Base-by-base conservation (phyloP, 2,888 invertebrate species). In the Lamellibrachia satsuma region DNA sequence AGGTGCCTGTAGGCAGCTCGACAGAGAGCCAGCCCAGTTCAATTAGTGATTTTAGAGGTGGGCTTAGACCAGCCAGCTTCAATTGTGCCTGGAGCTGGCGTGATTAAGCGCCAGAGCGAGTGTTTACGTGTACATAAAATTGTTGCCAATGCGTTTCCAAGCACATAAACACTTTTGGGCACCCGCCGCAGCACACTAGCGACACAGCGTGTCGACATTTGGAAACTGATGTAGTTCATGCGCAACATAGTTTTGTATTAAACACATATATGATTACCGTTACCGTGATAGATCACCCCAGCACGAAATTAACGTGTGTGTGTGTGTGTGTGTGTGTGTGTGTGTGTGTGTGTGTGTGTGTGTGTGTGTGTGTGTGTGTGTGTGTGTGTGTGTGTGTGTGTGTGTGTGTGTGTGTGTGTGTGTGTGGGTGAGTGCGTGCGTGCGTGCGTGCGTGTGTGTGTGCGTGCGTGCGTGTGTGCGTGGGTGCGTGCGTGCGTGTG, bases 11-110 rank as follows among this genome's bases (percentile, higher is more conserved):
- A 75, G 75, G 75, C 75, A 15, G 75, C 75, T 75, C 22, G 75
- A 15, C 75, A n/a, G 22, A 15, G 75, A 15, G 75, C 75, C 75
- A 75, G 75, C 75, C 75, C 75, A 75, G 75, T 75, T 75, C 75
- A 75, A 75, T 75, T 75, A 75, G n/a, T n/a, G 75, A 75, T 75
- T 75, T 75, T 75, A 75, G 75, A 75, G 75, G 75, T 75, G 75
- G 75, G 75, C 75, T 75, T 75, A 22, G 22, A 22, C 15, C 75
- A 6, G 75, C 15, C 75, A 75, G 75, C 75, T 75, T 75, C 75
- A 75, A 15, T 75, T 75, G 75, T 75, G 75, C 75, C 75, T 75
- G 75, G 75, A 75, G 75, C 75, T 1, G 75, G 75, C 75, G 75
- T 75, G 75, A 75, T 75, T 75, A 75, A 75, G 75, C 75, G 75